Evolutionary conservation across 2,888 invertebrate species (phyloP).

Genomic region (Yponomeuta sedellus): DNA sequence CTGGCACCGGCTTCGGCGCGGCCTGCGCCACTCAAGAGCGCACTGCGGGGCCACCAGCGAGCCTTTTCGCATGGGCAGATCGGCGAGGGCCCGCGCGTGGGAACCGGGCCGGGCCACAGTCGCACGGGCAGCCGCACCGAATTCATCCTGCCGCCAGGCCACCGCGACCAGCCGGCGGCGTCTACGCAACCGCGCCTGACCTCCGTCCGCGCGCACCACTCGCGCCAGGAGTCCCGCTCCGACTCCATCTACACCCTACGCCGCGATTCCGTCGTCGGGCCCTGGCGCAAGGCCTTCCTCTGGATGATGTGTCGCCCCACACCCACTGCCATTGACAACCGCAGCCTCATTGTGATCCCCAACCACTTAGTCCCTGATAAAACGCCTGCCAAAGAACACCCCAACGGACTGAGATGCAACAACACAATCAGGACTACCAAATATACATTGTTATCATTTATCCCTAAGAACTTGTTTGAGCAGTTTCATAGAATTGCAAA

Average conservation of each 20-base stretch:
- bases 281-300: slow-evolving; percentile 81
- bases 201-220: slow-evolving; percentile 78
- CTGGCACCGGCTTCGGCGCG: slow-evolving; percentile 62
- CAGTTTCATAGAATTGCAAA: slow-evolving; percentile 99
- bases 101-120: slow-evolving; percentile 80
- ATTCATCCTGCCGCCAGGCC: slow-evolving; percentile 91
- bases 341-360: slow-evolving; percentile 85
- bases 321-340: slow-evolving; percentile 80
- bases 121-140: slow-evolving; percentile 91
- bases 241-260: slow-evolving; percentile 93
- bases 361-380: slow-evolving; percentile 90
- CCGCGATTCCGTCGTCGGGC: slow-evolving; percentile 82
- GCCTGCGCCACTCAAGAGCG: slow-evolving; percentile 83
- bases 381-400: slow-evolving; percentile 87
- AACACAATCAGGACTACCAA: slow-evolving; percentile 96
- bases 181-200: slow-evolving; percentile 66
- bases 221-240: slow-evolving; percentile 91
- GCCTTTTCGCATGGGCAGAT: slow-evolving; percentile 93
- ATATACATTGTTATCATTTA: slow-evolving; percentile 94
- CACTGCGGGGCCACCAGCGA: slow-evolving; percentile 85
- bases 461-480: slow-evolving; percentile 97
- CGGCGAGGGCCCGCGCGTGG: slow-evolving; percentile 73
- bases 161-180: slow-evolving; percentile 79
- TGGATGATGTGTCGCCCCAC: slow-evolving; percentile 78
- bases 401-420: slow-evolving; percentile 87